Evolutionary conservation across 2,797 vertebrate species (phyloP), one percentile per base, ranked within the genome.

Genomic region (Heliangelus exortis): DNA sequence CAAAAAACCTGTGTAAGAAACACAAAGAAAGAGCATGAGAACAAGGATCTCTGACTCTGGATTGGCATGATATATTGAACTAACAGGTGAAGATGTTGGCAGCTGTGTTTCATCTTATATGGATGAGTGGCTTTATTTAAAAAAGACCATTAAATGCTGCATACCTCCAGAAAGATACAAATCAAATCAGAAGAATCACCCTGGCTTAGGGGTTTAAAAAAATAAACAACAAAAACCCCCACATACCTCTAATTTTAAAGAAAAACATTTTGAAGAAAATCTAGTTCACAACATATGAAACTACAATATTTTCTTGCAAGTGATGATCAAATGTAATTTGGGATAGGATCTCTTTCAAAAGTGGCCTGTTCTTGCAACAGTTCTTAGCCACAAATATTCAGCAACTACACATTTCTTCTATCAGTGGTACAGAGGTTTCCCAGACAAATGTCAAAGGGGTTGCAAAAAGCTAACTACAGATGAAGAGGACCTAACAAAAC

Each of bases 131-230:
- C 7, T 82, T 53, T 84, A 65, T 18, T 28, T 18, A 21, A 13
- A 31, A 72, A 28, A n/a, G 6, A 1, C 2, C 7, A 6, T 22
- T 41, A 69, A 36, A 29, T 1, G 2, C 15, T 76, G 31, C 1
- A 0, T 47, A 33, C 36, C 33, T 17, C 31, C 4, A 3, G 58
- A 84, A 84, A 78, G 72, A 33, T 6, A 78, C 12, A 67, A 72
- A 82, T 33, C 4, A 50, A 47, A 73, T n/a, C 15, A 83, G 16
- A 66, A 57, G 83, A 45, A 2, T 5, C 5, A n/a, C 12, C 5
- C 17, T 47, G 14, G 45, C 8, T 20, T 21, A 47, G 45, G 45
- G 9, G 7, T 47, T 41, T 14, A 41, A 41, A 41, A 41, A 39
- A 41, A 39, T 5, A 39, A 11, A 39, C 39, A 39, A 39, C 10